Evolutionary conservation across 1,140 invertebrate genomes (phyloP).

Genomic region (Rhyacophila brunnea): DNA sequence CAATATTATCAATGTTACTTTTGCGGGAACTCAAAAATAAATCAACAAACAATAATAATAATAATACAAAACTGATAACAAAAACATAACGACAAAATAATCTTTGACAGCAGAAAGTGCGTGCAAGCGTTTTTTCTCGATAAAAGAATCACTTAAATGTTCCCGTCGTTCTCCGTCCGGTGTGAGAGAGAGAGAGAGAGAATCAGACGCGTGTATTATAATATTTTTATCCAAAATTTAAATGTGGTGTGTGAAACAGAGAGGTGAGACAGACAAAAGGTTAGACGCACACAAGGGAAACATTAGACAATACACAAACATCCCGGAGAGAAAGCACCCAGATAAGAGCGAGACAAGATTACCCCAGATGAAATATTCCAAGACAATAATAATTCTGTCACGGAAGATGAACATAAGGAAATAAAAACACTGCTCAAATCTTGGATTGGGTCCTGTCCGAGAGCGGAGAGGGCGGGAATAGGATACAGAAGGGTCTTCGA

Average conservation of each 20-base stretch:
- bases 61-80: constrained; percentile 19
- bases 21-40: constrained; percentile 3
- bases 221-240: constrained; percentile 23
- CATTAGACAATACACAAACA: constrained; percentile 71
- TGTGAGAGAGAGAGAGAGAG: constrained; percentile 36
- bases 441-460: background rate
- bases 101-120: constrained; percentile 36
- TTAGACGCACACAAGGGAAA: constrained; percentile 71
- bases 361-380: no score
- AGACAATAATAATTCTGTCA: no score
- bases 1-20: background rate
- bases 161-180: constrained; percentile 35
- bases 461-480: constrained; percentile 25
- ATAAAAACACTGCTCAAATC: background rate
- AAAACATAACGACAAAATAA: constrained; percentile 30
- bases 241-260: constrained; percentile 36
- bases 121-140: constrained; percentile 35
- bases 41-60: constrained; percentile 15
- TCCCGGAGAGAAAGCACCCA: constrained; percentile 3
- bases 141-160: constrained; percentile 27
- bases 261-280: constrained; percentile 41
- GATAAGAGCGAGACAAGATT: no score
- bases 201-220: constrained; percentile 34
- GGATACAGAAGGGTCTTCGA: constrained; percentile 19
- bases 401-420: background rate